Evolutionary conservation across 1,140 invertebrate species (phyloP).

Genomic region (Acromyrmex echinatior): DNA sequence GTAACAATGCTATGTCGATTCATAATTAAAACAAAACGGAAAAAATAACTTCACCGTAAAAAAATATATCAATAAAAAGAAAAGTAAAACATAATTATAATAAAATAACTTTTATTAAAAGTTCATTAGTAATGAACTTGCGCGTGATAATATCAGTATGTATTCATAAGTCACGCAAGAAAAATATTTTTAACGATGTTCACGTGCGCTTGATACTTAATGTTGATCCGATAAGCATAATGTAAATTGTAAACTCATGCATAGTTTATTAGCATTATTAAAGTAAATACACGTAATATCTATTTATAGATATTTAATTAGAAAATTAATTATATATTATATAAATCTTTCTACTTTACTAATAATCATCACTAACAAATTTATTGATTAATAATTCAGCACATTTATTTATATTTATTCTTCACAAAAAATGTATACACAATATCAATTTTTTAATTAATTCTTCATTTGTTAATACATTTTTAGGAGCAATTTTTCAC

Average conservation of each 20-base stretch:
- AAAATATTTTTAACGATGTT: conserved; percentile 14
- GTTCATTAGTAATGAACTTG: neutral
- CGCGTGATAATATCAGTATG: neutral
- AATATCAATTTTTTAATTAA: neutral
- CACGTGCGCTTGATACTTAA: conserved; percentile 12
- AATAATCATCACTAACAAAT: neutral
- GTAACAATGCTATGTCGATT: too few relatives aligned
- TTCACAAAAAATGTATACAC: too few relatives aligned
- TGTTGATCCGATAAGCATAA: conserved; percentile 26
- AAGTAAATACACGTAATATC: conserved; percentile 1
- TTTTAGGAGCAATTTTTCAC: conserved; percentile 81
- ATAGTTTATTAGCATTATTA: neutral
- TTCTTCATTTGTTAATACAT: neutral
- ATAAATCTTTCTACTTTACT: neutral
- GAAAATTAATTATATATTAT: neutral
- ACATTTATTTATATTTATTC: too few relatives aligned
- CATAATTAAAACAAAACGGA: neutral
- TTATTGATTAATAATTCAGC: neutral
- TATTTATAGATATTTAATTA: neutral
- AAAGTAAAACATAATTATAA: neutral
- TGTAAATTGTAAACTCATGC: neutral
- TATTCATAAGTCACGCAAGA: neutral
- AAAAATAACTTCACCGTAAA: neutral
- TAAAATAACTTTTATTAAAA: neutral
- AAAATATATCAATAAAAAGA: neutral